Evolutionary conservation across 2,113 vertebrate species (phyloP), one percentile per base, ranked within the genome.

Genomic region (Psammodynastes pulverulentus): DNA sequence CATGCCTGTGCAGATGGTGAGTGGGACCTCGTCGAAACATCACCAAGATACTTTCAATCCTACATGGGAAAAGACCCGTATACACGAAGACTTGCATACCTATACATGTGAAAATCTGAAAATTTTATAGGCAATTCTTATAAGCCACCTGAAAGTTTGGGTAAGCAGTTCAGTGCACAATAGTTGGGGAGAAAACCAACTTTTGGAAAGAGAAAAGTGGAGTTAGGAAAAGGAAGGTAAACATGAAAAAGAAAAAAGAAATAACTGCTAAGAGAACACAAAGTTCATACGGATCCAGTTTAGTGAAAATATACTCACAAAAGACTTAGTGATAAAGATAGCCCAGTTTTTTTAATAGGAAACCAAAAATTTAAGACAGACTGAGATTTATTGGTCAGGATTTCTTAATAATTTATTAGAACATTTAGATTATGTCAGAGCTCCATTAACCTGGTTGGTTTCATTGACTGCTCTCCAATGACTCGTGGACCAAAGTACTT

Each of bases 381-480:
- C 92, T 90, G 91, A 86, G 89, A 62, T 56, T 89, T 86, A 89
- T 39, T 51, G 0, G 91, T n/a, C 10, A 3, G 29, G 6, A 3
- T 58, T 13, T 91, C 39, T 26, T 48, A 26, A 4, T 90, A 51
- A 94, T 93, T 95, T 91, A 58, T 94, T 94, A 86, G 13, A 1
- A 10, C 88, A 39, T 88, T 52, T 0, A 21, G 51, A 0, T 0
- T 0, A 17, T 7, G 88, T 4, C 1, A 0, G 29, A 10, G 10
- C 3, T 92, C 87, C 95, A 93, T 96, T 95, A 94, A 93, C 92
- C 87, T 43, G 79, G 51, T 56, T 0, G 84, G 86, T 94, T 92
- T 29, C 94, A 94, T 1, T 5, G 95, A 93, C 91, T 91, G 85
- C 92, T 94, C 46, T 17, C 87, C 93, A 54, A 26, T 1, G 53